Evolutionary conservation across 2,113 vertebrate genomes (phyloP).

Genomic region (Dicaeum eximium): DNA sequence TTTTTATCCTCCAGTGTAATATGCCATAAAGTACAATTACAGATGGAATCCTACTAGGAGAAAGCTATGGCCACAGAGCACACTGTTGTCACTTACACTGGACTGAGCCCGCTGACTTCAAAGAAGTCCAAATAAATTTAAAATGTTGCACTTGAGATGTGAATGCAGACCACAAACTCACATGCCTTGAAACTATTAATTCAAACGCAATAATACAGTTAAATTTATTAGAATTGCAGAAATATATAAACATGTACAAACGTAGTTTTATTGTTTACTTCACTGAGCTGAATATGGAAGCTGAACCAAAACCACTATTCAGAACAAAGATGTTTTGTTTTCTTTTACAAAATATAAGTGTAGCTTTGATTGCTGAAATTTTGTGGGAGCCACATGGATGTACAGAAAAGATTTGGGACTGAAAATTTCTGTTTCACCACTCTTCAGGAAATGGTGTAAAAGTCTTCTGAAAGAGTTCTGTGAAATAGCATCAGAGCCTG

Average conservation of each 20-base stretch:
- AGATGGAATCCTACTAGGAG: not conserved
- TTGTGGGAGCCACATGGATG: not conserved
- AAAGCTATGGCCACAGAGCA: not conserved
- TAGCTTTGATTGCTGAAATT: not conserved
- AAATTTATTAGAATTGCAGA: not conserved
- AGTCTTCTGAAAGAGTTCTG: not conserved
- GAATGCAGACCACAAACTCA: not conserved
- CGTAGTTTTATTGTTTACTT: not conserved
- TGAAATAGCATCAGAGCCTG: not conserved
- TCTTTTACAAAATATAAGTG: not conserved
- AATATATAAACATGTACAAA: not conserved
- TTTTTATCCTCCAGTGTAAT: not conserved
- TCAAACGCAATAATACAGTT: not conserved
- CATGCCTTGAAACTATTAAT: not conserved
- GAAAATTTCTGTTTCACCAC: not conserved
- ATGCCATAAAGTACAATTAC: not conserved
- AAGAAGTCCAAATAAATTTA: not conserved
- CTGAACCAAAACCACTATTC: not conserved
- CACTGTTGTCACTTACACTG: not conserved
- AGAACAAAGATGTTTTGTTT: not conserved
- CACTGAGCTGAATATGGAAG: not conserved
- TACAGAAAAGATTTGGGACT: not conserved
- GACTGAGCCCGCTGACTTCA: not conserved
- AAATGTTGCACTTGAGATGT: not conserved
- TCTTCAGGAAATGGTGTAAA: not conserved